Evolutionary conservation across 2,888 invertebrate genomes (phyloP).

Genomic region (Pheosia gnoma): DNA sequence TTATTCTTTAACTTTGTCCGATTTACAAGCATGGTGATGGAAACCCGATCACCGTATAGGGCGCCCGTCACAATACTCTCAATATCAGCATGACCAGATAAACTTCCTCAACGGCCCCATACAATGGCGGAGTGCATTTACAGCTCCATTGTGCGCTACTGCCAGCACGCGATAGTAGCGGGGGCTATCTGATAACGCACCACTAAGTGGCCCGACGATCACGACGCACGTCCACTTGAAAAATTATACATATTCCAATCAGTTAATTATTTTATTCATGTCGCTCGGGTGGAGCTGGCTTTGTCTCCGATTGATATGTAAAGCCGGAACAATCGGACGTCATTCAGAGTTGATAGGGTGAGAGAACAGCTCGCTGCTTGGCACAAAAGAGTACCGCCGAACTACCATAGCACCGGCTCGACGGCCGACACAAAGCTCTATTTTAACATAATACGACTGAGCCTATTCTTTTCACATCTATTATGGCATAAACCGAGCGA

Average conservation of each 20-base stretch:
- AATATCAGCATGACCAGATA: conserved; percentile 57
- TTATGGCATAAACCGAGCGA: conserved; percentile 54
- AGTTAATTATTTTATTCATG: conserved; percentile 83
- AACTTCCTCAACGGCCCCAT: conserved; percentile 47
- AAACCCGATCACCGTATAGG: conserved; percentile 1
- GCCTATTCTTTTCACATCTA: conserved; percentile 59
- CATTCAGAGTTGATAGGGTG: conserved; percentile 54
- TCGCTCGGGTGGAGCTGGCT: conserved; percentile 78
- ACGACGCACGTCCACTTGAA: conserved; percentile 66
- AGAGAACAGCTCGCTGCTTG: background rate
- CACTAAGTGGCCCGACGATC: conserved; percentile 74
- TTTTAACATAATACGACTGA: conserved; percentile 73
- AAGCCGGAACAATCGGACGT: conserved; percentile 80
- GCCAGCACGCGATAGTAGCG: conserved; percentile 48
- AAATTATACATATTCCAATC: conserved; percentile 83
- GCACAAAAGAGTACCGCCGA: conserved; percentile 8
- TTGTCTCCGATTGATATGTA: conserved; percentile 83
- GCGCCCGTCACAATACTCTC: conserved; percentile 45
- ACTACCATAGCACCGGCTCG: conserved; percentile 23
- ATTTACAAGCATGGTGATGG: background rate
- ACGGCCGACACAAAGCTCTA: conserved; percentile 64
- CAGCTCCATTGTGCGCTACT: conserved; percentile 68
- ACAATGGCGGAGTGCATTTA: conserved; percentile 72
- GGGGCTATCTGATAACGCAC: conserved; percentile 70
- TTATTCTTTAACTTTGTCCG: background rate